Evolutionary conservation across 2,888 invertebrate species (phyloP).

Genomic region (Apoda limacodes): DNA sequence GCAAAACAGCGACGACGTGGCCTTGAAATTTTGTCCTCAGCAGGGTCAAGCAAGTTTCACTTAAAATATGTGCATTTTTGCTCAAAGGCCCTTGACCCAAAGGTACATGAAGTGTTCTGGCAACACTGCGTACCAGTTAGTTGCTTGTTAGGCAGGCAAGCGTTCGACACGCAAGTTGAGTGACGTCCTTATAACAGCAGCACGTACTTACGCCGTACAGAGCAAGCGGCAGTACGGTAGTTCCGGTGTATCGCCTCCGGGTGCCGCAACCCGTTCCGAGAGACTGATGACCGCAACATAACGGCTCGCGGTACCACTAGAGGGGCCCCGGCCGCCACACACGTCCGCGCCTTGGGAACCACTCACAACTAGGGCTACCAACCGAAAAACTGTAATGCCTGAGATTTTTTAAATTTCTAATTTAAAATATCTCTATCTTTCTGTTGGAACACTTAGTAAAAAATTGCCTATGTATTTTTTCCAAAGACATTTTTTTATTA

Average conservation of each 20-base stretch:
- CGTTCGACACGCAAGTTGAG: constrained; percentile 17
- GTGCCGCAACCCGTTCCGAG: constrained; percentile 44
- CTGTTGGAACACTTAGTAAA: too few relatives aligned
- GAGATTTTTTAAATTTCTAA: too few relatives aligned
- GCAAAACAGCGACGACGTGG: too few relatives aligned
- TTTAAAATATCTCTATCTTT: too few relatives aligned
- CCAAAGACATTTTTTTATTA: too few relatives aligned
- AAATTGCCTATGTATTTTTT: too few relatives aligned
- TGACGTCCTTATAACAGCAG: constrained; percentile 17
- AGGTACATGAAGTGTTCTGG: too few relatives aligned
- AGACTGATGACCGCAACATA: constrained; percentile 63
- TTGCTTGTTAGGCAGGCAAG: background rate
- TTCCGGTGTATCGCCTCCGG: constrained; percentile 52
- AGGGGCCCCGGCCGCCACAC: constrained; percentile 30
- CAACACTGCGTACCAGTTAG: background rate
- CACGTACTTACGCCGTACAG: constrained; percentile 39
- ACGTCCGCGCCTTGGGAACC: constrained; percentile 30
- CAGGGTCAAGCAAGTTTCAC: constrained; percentile 25
- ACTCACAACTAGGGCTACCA: too few relatives aligned
- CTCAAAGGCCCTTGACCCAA: too few relatives aligned
- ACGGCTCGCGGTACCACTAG: constrained; percentile 48
- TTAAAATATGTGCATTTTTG: constrained; percentile 28
- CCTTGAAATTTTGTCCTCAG: too few relatives aligned
- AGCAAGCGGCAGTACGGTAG: constrained; percentile 34
- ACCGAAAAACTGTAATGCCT: too few relatives aligned